Conservation (phyloP, 1,140 invertebrate species). For the Nixonia krombeini region DNA sequence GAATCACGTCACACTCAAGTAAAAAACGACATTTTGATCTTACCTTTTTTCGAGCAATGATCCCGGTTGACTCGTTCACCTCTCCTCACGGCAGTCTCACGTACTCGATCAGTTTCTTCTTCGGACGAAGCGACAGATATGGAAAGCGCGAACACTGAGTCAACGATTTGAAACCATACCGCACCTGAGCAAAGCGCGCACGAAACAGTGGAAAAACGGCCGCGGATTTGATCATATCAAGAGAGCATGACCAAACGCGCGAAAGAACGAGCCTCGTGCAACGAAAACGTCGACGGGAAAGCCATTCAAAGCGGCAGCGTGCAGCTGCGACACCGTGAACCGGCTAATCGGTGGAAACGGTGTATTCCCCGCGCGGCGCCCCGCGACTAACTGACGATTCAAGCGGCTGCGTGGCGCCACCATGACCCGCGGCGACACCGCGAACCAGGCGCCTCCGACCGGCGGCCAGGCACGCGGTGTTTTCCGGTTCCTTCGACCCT, state of each 20-base stretch:
- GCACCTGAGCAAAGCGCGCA: constrained; percentile 3
- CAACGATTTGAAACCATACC: not conserved
- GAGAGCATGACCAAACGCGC: not conserved
- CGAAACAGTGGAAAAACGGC: constrained; percentile 9
- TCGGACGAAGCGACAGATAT: not conserved
- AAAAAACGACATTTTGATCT: too few species aligned
- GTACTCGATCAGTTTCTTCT: not conserved
- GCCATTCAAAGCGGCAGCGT: constrained; percentile 32
- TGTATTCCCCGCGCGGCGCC: constrained; percentile 61
- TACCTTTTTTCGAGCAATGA: too few species aligned
- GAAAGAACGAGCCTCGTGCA: constrained; percentile 2
- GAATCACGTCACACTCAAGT: too few species aligned
- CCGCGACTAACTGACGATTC: constrained; percentile 68
- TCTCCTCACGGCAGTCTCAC: not conserved
- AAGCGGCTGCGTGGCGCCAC: constrained; percentile 62
- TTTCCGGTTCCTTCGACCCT: constrained; percentile 51
- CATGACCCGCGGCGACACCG: constrained; percentile 68
- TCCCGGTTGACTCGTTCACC: too few species aligned
- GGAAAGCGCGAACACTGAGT: not conserved
- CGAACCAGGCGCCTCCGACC: constrained; percentile 53
- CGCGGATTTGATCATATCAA: too few species aligned
- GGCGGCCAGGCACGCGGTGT: constrained; percentile 44
- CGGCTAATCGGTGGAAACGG: constrained; percentile 34
- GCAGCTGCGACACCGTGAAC: constrained; percentile 20
- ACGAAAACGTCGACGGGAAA: constrained; percentile 7